Conservation (phyloP, 2,888 invertebrate species). For the Bugulina stolonifera region DNA sequence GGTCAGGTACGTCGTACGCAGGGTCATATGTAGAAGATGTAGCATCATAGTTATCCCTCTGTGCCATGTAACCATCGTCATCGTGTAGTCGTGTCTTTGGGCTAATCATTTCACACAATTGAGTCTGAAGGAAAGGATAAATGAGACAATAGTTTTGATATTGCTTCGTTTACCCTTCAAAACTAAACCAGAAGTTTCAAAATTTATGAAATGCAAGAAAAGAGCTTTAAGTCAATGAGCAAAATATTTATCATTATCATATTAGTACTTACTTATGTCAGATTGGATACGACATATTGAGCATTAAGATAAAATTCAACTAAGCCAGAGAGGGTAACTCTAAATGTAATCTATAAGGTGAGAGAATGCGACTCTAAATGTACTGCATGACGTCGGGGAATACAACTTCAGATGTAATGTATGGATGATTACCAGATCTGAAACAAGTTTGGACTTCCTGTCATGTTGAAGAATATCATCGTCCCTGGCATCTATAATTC, state of each 20-base stretch:
- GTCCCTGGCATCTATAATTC: slow-evolving; percentile 16
- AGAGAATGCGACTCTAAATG: no score
- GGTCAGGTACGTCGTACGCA: slow-evolving; percentile 3
- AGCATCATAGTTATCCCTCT: neutral
- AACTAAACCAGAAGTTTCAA: no score
- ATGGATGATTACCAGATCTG: slow-evolving; percentile 3
- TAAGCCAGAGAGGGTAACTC: no score
- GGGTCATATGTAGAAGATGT: slow-evolving; percentile 4
- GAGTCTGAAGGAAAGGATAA: no score
- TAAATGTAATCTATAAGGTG: no score
- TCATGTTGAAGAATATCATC: slow-evolving; percentile 14
- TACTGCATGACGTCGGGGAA: no score
- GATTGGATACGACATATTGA: no score
- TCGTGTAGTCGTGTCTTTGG: neutral
- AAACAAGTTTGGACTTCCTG: neutral
- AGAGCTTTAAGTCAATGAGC: neutral
- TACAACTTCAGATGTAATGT: no score
- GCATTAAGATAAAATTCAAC: no score
- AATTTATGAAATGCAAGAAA: neutral
- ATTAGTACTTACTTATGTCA: neutral
- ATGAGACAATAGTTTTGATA: no score
- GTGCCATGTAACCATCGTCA: neutral
- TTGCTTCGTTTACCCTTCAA: no score
- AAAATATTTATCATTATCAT: neutral
- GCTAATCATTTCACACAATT: neutral